Evolutionary conservation across 2,888 invertebrate genomes (phyloP).

Genomic region (Melinopterus prodromus): DNA sequence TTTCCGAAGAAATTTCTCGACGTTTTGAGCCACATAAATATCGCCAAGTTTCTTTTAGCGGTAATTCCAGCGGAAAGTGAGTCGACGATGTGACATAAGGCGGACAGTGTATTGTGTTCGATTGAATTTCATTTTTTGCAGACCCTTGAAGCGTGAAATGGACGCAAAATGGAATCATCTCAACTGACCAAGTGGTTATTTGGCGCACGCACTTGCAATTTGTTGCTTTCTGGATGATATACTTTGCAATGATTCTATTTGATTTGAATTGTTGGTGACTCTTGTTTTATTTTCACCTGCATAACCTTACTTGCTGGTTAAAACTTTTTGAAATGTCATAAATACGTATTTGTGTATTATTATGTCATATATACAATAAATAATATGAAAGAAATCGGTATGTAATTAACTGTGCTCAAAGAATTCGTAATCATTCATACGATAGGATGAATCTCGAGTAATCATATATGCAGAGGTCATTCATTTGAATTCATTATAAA

Average conservation of each 20-base stretch:
- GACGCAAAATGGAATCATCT: neutral
- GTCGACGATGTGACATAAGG: neutral
- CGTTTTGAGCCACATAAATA: neutral
- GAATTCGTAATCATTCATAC: too few relatives aligned
- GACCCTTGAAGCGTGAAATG: neutral
- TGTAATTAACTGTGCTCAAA: too few relatives aligned
- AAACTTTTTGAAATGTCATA: neutral
- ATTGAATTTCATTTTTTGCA: neutral
- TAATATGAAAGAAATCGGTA: too few relatives aligned
- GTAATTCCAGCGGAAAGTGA: neutral
- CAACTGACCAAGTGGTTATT: neutral
- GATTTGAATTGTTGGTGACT: too few relatives aligned
- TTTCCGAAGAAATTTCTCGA: conserved; percentile 4
- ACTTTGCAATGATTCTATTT: too few relatives aligned
- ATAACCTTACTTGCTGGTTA: neutral
- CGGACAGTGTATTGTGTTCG: neutral
- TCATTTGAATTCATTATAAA: too few relatives aligned
- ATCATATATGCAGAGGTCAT: too few relatives aligned
- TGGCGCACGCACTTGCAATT: neutral
- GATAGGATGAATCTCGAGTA: too few relatives aligned
- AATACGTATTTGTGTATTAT: too few relatives aligned
- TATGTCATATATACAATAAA: too few relatives aligned
- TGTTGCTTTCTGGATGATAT: too few relatives aligned
- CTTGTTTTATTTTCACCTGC: too few relatives aligned
- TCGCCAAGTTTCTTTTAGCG: neutral